Conservation (phyloP, 2,888 invertebrate species). For the Watsonalla binaria region DNA sequence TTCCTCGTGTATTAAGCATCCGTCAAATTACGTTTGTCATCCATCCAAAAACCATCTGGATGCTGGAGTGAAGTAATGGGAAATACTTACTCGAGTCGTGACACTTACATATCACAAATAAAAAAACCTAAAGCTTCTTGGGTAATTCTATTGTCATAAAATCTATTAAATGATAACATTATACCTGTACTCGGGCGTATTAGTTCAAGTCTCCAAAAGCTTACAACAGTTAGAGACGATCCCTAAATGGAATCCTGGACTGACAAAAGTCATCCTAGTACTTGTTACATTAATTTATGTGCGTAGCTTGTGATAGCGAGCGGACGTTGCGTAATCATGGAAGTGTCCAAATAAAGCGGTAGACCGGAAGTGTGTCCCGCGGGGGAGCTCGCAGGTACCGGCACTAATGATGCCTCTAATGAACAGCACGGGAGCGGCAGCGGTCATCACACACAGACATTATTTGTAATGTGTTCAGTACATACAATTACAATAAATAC, state of each 20-base stretch:
- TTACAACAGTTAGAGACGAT: background rate
- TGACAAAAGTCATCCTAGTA: background rate
- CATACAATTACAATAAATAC: slow-evolving; percentile 26
- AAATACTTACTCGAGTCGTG: no score
- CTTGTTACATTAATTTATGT: slow-evolving; percentile 11
- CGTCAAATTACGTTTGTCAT: no score
- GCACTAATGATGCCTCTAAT: slow-evolving; percentile 39
- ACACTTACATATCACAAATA: no score
- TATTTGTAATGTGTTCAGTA: slow-evolving; percentile 41
- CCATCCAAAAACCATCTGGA: no score
- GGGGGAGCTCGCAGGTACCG: slow-evolving; percentile 29
- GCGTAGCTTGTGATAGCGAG: slow-evolving; percentile 32
- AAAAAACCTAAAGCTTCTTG: no score
- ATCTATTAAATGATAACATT: no score
- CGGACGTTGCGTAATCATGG: slow-evolving; percentile 63
- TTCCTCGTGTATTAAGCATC: no score
- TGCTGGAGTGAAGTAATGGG: no score
- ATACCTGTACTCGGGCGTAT: no score
- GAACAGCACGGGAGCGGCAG: slow-evolving; percentile 38
- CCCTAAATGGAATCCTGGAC: no score
- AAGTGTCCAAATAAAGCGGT: slow-evolving; percentile 47
- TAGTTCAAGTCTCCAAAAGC: background rate
- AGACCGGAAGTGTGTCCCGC: slow-evolving; percentile 55
- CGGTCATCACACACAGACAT: slow-evolving; percentile 19
- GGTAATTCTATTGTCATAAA: no score